Percentiles rank a stretch among this genome's conserved stretches.
phyloP scores from a whole-genome alignment of 2,797 vertebrate species.

The Lutjanus campechanus region DNA sequence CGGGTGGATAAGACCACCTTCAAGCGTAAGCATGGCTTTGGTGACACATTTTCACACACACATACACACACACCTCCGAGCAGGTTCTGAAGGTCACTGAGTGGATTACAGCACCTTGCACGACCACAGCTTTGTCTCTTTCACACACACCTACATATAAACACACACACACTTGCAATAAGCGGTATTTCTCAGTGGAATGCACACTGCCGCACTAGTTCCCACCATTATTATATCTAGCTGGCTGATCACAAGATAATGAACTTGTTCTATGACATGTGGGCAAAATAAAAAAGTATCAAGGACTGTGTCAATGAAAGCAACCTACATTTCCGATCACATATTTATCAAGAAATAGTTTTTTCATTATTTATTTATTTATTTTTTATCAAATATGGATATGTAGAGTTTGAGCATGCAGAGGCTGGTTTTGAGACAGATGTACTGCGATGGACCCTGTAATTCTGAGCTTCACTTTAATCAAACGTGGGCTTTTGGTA shows the following conservation, averaged over 20 bases:
- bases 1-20: constrained; percentile 69
- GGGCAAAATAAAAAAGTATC: not conserved
- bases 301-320: not conserved
- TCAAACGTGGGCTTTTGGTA: constrained; percentile 42
- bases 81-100: constrained; percentile 60
- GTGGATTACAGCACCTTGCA: constrained; percentile 71
- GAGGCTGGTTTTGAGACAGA: constrained; percentile 31
- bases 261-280: constrained; percentile 15
- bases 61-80: constrained; percentile 46
- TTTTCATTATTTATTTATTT: not conserved
- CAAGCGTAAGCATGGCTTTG: constrained; percentile 47
- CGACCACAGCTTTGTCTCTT: constrained; percentile 47
- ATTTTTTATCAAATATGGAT: not conserved
- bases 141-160: constrained; percentile 13
- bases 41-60: constrained; percentile 53
- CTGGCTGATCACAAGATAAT: constrained; percentile 47
- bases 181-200: constrained; percentile 50
- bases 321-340: not conserved
- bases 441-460: constrained; percentile 42
- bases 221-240: constrained; percentile 67
- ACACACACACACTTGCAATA: constrained; percentile 14
- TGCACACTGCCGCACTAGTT: constrained; percentile 54
- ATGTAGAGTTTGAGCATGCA: not conserved
- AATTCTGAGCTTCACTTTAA: constrained; percentile 65
- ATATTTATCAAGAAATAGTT: no score